Evolutionary conservation across 2,797 vertebrate genomes (phyloP), one percentile per base, ranked within the genome.

Genomic region (Lutjanus campechanus): DNA sequence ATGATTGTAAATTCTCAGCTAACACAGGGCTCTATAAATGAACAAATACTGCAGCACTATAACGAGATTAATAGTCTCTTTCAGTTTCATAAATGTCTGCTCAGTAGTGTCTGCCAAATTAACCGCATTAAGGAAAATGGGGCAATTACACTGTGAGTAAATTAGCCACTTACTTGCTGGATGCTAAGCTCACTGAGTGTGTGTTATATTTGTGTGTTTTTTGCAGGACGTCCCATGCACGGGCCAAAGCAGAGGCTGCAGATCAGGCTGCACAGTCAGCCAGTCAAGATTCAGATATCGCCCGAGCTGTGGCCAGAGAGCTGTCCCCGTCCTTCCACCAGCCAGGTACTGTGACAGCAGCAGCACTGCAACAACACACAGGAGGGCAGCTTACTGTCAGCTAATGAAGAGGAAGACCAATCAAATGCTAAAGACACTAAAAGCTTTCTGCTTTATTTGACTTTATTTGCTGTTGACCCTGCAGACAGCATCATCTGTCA

Each of bases 251-350:
- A 1, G 97, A 99, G 7, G 96, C 96, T 15, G 97, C 98, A 0
- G 98, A 99, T 94, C 97, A 97, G 89, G 95, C 97, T 2, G 96
- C 96, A 0, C 96, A 96, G 51, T 95, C 96, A 25, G 97, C 97
- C 81, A 94, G 91, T 87, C 97, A 98, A 92, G 98, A 99, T 82
- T 96, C 97, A 2, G 97, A 98, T 81, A 96, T 98, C 19, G 97
- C 98, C 61, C 96, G 98, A 93, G 92, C 96, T 1, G 96, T 98
- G 81, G 97, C 98, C 90, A 95, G 96, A 93, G 98, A 99, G 81
- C 96, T 99, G 69, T 97, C 98, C 1, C 98, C 98, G 1, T 95
- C 93, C 91, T 99, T 99, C 95, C 97, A 98, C 88, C 98, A 99
- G 88, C 98, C 98, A 96, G 92, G 92, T 93, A 88, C 46, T 1